Evolutionary conservation across 2,888 invertebrate genomes (phyloP), one percentile per base, ranked within the genome.

Genomic region (Drosophila yooni): DNA sequence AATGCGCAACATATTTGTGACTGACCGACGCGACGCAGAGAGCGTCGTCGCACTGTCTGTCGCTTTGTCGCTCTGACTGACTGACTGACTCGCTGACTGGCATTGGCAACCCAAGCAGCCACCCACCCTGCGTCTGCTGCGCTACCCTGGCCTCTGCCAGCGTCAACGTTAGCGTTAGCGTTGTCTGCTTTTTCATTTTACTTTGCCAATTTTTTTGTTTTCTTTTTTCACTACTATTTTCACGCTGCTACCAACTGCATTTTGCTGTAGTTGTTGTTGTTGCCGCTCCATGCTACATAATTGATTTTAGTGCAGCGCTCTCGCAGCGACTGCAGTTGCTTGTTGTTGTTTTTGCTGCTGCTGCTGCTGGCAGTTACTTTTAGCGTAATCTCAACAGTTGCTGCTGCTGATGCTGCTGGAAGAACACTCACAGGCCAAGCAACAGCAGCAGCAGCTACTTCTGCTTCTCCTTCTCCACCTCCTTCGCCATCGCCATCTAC

Each of bases 1-100:
- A 88, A 90, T 91, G 90, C 91, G 89, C 88, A 90, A 90, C 88
- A 91, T 90, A 91, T 88, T 91, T 87, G 71, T 70, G 77, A 89
- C 89, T 89, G 90, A 90, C 90, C 89, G 88, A 75, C 88, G 66
- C 69, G 52, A 62, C 81, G 61, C 46, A 59, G 75, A 74, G 74
- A 76, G 74, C 61, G 77, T 64, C 77, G 77, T 71, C 77, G 51
- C 52, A 25, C 81, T 57, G 53, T 21, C 59, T 53, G 59, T 56
- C 65, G 56, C 36, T 29, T 54, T 43, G 53, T 51, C 74, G 43
- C 33, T 56, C 59, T 51, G 46, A 71, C 72, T 62, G 70, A 66
- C 48, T 74, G 69, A 29, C 62, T 54, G 46, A 62, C 72, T 66
- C 66, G 38, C 66, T 46, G 43, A 73, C 67, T 54, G 72, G 57